A percentile compares a stretch with the other conserved stretches of the same genome.
Evolutionary conservation across 2,113 vertebrate genomes (phyloP).

Genomic region (Hystrix cristata): DNA sequence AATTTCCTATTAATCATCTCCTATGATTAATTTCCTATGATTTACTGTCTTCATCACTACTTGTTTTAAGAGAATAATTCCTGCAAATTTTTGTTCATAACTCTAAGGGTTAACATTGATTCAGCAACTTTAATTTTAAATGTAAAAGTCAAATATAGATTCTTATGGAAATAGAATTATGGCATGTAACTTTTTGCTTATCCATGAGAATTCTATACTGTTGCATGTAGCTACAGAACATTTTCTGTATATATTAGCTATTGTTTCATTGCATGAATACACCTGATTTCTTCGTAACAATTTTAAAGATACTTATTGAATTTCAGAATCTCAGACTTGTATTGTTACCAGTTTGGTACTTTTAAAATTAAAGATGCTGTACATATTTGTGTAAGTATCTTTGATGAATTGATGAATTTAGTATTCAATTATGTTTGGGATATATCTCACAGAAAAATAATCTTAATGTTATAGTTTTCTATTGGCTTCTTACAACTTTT

Average conservation of each 20-base stretch:
- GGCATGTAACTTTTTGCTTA: background rate
- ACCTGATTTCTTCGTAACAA: background rate
- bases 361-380: background rate
- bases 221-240: background rate
- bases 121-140: background rate
- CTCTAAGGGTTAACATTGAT: background rate
- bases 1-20: background rate
- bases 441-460: background rate
- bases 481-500: background rate
- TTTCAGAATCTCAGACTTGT: background rate
- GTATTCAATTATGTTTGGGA: background rate
- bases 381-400: background rate
- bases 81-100: background rate
- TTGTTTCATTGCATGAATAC: background rate
- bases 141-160: conserved; percentile 1
- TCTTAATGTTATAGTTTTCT: background rate
- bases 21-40: background rate
- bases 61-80: background rate
- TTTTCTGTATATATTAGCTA: background rate
- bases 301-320: background rate
- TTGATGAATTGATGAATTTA: background rate
- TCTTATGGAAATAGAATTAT: background rate
- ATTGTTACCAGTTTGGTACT: background rate
- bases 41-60: background rate
- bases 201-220: background rate